Base-by-base conservation (phyloP, 2,888 invertebrate genomes). In the Auanema sp. region DNA sequence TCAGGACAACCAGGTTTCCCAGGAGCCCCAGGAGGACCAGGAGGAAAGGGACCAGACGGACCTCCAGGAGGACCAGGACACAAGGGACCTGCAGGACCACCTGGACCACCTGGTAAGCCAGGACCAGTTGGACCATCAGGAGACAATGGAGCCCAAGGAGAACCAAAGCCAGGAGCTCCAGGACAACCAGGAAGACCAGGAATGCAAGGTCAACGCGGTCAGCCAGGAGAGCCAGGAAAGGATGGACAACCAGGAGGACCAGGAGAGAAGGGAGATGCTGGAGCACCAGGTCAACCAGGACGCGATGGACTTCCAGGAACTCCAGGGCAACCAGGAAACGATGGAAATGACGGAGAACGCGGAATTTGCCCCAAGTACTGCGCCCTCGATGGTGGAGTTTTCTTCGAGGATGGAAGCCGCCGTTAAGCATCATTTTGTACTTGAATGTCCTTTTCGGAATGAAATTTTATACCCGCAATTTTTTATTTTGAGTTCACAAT, bases 321-420 rank as follows among this genome's bases (percentile, higher is more conserved):
- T 18, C 58, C 63, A 18, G 63, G 63, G 43, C 43, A 58, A n/a
- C 58, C 58, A 16, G 63, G 63, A 58, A 21, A 58, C 16, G 58
- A 63, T 6, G 58, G 58, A 63, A 40, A 50, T 14, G 42, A 43
- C 43, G 79, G 79, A 64, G 78, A 79, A 57, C 61, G 59, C 12
- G 78, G 77, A 63, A 75, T 77, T 59, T 77, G 77, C 58, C 76
- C 76, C 60, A 76, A 76, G 64, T 76, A 76, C 59, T 76, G 76
- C 56, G 76, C 76, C 14, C 69, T 77, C 55, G 77, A 77, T 52
- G 77, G 77, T 43, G 77, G 77, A 60, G 75, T 77, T 42, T 77
- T 77, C 71, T 77, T 77, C 72, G 77, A 77, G 61, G 77, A 77
- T 60, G 77, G 77, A 33, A 33, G 33, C 33, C 33, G 33, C 33